Conservation (phyloP, 2,113 vertebrate genomes). For the Heliornis fulica region DNA sequence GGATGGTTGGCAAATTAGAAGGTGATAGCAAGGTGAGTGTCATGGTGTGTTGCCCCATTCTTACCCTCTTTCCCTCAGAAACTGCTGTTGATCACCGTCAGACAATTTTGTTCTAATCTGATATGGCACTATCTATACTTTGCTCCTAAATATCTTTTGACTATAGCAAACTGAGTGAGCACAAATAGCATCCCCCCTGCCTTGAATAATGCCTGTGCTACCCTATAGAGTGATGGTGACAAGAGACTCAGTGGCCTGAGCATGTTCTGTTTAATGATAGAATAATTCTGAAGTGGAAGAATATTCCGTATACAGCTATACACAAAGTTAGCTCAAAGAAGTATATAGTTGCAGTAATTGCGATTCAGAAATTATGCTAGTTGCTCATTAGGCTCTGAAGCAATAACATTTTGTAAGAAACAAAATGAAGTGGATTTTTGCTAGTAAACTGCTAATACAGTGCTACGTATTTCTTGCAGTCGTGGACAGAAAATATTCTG, state of each 20-base stretch:
- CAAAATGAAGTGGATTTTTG: neutral
- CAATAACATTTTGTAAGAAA: neutral
- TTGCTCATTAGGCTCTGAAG: neutral
- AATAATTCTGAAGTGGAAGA: neutral
- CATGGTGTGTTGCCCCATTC: neutral
- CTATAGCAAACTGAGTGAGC: neutral
- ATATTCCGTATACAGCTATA: neutral
- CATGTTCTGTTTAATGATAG: accelerated
- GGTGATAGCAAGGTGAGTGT: neutral
- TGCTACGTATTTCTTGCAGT: neutral
- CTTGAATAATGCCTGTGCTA: neutral
- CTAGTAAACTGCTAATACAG: neutral
- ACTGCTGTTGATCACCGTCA: neutral
- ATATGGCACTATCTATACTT: neutral
- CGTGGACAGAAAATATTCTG: neutral
- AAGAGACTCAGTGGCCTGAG: neutral
- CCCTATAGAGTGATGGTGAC: neutral
- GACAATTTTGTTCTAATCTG: neutral
- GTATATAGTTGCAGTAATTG: neutral
- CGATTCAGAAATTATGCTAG: neutral
- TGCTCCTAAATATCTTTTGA: neutral
- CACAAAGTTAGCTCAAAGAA: neutral
- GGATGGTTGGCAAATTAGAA: neutral
- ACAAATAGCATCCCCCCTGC: no score
- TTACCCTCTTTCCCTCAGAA: neutral